Base-by-base conservation (phyloP, 2,888 invertebrate species). In the Criorhina ranunculi region DNA sequence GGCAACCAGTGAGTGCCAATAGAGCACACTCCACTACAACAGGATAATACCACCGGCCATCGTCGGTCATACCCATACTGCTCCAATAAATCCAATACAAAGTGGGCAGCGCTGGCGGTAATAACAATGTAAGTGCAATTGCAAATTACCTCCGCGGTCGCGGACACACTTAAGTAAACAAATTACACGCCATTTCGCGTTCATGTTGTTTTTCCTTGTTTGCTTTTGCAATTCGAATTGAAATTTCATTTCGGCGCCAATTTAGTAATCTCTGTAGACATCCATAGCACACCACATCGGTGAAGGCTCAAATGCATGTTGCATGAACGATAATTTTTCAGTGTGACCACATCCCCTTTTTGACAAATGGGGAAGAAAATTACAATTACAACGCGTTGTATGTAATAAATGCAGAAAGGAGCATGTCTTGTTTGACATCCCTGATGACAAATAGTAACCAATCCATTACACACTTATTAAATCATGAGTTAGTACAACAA, bases 131-230 rank as follows among this genome's bases (percentile, higher is more conserved):
- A 60, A 72, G 33, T 49, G 51, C 31, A 40, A 72, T 60, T 40
- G 57, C 49, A 72, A 60, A 72, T 60, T 72, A 72, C 60, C 72
- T 40, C 49, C 55, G 72, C 31, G 12, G 60, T 72, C 31, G 59
- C 69, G 15, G 17, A 17, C 40, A 37, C 11, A 60, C 31, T 40
- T 49, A 72, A 72, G 40, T 40, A 31, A 72, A 72, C 72, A 60
- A 60, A 72, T 72, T 72, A 60, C 49, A 49, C 60, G 60, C 29
- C 31, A 60, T 37, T 59, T 60, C 72, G 40, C 60, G 29, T 72
- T 46, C 42, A 24, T 37, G 59, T 49, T 37, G 17, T 29, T 60
- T n/a, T 72, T 59, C 35, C 57, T 35, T 70, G 44, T 70, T 70
- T 70, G 59, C 15, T 15, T 70, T 70, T 70, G 35, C 29, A 46